Evolutionary conservation across 2,888 invertebrate genomes (phyloP).

Genomic region (Nineta flava): DNA sequence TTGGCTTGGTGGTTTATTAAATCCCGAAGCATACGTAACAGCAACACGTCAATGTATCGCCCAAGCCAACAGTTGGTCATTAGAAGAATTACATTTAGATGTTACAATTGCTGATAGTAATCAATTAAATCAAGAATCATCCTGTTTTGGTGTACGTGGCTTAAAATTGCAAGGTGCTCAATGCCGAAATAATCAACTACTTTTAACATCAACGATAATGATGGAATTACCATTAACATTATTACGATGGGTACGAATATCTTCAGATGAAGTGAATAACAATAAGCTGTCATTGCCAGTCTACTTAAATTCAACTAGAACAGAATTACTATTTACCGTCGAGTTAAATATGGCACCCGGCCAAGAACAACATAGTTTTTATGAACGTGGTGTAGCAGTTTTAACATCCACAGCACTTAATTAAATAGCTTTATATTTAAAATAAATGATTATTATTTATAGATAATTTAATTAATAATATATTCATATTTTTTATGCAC

Average conservation of each 20-base stretch:
- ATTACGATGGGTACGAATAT: conserved; percentile 61
- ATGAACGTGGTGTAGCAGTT: conserved; percentile 94
- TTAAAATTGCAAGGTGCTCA: conserved; percentile 93
- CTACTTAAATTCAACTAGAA: conserved; percentile 90
- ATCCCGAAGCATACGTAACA: conserved; percentile 98
- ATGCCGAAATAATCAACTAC: conserved; percentile 76
- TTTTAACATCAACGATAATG: conserved; percentile 87
- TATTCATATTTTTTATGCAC: background rate
- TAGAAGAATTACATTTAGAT: conserved; percentile 86
- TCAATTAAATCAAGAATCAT: conserved; percentile 19
- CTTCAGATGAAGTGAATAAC: conserved; percentile 25
- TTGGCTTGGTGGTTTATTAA: conserved; percentile 94
- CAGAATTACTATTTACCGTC: conserved; percentile 88
- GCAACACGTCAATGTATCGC: conserved; percentile 98
- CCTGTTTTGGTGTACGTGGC: conserved; percentile 37
- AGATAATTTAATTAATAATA: background rate
- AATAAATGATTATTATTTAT: background rate
- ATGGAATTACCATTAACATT: conserved; percentile 81
- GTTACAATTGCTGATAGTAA: conserved; percentile 47
- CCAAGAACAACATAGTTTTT: conserved; percentile 90
- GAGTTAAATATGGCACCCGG: conserved; percentile 83
- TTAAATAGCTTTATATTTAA: conserved; percentile 25
- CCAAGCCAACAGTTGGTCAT: conserved; percentile 89
- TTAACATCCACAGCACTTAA: conserved; percentile 85
- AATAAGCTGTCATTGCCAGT: conserved; percentile 80